Conservation (phyloP, 2,797 vertebrate genomes). For the Hephaestus fuliginosus region DNA sequence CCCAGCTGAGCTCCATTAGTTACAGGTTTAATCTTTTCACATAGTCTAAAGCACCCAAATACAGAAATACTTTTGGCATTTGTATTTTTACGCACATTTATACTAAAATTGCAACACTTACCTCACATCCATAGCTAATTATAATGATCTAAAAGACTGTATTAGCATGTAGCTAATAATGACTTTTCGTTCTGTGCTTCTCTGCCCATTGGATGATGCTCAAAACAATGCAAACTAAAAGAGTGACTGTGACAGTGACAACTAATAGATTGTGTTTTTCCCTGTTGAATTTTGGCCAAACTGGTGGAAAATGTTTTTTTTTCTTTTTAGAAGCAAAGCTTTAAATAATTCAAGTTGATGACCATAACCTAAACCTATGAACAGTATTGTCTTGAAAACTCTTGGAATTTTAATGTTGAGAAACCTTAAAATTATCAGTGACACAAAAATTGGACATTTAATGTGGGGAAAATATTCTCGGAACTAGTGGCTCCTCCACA, state of each 20-base stretch:
- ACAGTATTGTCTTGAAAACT: not conserved
- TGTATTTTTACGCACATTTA: not conserved
- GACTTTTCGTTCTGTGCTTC: too few relatives aligned
- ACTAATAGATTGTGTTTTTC: too few relatives aligned
- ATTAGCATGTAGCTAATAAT: too few relatives aligned
- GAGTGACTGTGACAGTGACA: too few relatives aligned
- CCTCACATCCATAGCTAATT: too few relatives aligned
- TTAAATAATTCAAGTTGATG: not conserved
- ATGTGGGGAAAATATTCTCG: not conserved
- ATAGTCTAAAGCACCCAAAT: not conserved
- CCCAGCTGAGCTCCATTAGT: not conserved
- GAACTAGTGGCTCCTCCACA: not conserved
- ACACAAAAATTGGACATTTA: too few relatives aligned
- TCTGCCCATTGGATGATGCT: too few relatives aligned
- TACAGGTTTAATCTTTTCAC: not conserved
- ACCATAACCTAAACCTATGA: not conserved
- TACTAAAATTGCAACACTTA: not conserved
- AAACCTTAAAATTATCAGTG: not conserved
- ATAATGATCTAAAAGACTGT: too few relatives aligned
- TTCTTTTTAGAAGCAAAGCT: not conserved
- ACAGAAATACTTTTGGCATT: not conserved
- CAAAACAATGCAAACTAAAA: not conserved
- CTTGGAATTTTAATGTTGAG: too few relatives aligned
- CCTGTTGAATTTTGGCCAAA: not conserved
- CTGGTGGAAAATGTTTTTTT: not conserved